Conservation (phyloP, 2,888 invertebrate species). For the Halictus quadricinctus region DNA sequence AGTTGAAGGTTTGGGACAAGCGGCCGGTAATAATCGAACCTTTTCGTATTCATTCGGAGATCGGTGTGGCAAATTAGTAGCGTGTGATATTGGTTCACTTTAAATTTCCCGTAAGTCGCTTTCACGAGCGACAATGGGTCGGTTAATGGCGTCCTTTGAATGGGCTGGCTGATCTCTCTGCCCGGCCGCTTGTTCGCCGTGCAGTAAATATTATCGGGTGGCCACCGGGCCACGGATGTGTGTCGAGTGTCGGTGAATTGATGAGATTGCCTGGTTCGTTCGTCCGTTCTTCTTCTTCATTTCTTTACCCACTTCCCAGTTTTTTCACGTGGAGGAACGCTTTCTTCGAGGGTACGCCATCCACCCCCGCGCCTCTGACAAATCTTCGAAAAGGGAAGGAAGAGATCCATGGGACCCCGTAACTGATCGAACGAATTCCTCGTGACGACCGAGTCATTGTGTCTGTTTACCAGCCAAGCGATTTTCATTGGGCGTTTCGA, state of each 20-base stretch:
- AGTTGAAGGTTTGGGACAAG: neutral
- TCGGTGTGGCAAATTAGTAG: slow-evolving; percentile 33
- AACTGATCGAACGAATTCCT: slow-evolving; percentile 53
- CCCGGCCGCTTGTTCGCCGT: slow-evolving; percentile 6
- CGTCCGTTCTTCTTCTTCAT: slow-evolving; percentile 25
- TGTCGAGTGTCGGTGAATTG: slow-evolving; percentile 46
- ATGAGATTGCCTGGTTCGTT: slow-evolving; percentile 41
- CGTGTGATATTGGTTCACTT: slow-evolving; percentile 40
- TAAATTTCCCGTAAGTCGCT: slow-evolving; percentile 23
- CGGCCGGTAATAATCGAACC: neutral
- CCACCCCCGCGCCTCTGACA: slow-evolving; percentile 34
- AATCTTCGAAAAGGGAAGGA: slow-evolving; percentile 39
- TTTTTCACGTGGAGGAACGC: neutral
- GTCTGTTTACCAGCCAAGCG: slow-evolving; percentile 41
- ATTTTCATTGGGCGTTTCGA: slow-evolving; percentile 22
- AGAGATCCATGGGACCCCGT: slow-evolving; percentile 18
- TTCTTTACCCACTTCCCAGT: slow-evolving; percentile 37
- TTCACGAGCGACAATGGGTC: slow-evolving; percentile 42
- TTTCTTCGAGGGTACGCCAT: slow-evolving; percentile 23
- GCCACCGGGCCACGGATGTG: slow-evolving; percentile 35
- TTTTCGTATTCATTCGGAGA: neutral
- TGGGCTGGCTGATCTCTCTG: slow-evolving; percentile 11
- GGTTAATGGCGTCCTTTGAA: slow-evolving; percentile 45
- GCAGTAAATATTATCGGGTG: slow-evolving; percentile 58
- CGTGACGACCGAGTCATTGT: slow-evolving; percentile 55